Conservation (phyloP, 2,888 invertebrate species). For the Rotaria sp. region DNA sequence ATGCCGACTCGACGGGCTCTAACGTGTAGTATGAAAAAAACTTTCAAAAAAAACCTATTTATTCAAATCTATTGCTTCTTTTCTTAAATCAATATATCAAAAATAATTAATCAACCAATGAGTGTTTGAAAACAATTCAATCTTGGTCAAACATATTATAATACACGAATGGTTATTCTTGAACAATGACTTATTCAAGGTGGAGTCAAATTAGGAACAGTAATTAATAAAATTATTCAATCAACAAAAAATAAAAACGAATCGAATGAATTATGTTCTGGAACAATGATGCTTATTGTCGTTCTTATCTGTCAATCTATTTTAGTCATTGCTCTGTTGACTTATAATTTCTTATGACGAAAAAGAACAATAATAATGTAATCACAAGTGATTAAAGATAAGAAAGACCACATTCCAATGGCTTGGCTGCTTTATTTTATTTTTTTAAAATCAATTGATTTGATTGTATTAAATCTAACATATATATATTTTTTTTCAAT, state of each 20-base stretch:
- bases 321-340: not conserved
- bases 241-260: not conserved
- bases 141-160: not conserved
- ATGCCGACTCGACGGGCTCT: no score
- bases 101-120: conserved; percentile 16
- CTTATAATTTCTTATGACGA: not conserved
- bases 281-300: not conserved
- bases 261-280: not conserved
- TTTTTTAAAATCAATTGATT: no score
- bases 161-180: conserved; percentile 20
- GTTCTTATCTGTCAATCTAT: not conserved
- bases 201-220: not conserved
- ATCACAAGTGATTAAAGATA: not conserved
- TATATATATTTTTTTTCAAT: not conserved
- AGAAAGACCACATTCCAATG: not conserved
- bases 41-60: no score
- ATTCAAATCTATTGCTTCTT: no score
- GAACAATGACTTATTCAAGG: conserved; percentile 24
- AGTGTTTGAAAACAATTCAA: not conserved
- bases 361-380: not conserved
- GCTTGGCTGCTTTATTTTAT: not conserved
- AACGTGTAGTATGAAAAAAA: no score
- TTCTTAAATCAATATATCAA: no score
- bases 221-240: not conserved
- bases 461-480: no score